These are phyloP conservation scores for Carcinoscorpius rotundicauda DNA, from an alignment of 1,140 invertebrate genomes.

Conservation along the genomic window DNA sequence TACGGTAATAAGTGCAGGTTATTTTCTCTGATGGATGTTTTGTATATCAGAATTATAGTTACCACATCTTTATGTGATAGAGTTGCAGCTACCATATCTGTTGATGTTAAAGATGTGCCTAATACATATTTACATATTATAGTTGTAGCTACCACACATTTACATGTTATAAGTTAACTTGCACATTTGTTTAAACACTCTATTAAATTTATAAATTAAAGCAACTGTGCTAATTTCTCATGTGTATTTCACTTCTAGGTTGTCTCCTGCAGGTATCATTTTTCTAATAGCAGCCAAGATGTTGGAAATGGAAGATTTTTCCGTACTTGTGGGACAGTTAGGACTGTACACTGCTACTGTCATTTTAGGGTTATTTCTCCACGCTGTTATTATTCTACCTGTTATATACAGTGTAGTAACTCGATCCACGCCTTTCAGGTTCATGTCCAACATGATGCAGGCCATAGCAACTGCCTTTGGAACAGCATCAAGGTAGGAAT, in stretches of 20 bases:
- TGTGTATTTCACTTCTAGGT: conserved; percentile 41
- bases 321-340: conserved; percentile 64
- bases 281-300: conserved; percentile 84
- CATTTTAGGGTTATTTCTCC: conserved; percentile 70
- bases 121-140: too few species aligned
- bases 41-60: too few species aligned
- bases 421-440: conserved; percentile 62
- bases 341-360: conserved; percentile 88
- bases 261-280: conserved; percentile 81
- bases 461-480: conserved; percentile 85
- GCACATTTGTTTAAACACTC: too few species aligned
- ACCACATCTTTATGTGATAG: too few species aligned
- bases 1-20: too few species aligned
- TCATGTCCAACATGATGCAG: conserved; percentile 69
- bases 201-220: too few species aligned
- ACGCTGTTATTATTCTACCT: conserved; percentile 77
- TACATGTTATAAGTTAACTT: too few species aligned
- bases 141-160: too few species aligned
- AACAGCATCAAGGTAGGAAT: conserved; percentile 68
- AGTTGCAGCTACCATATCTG: too few species aligned
- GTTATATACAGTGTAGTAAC: conserved; percentile 66
- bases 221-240: too few species aligned
- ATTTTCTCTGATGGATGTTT: too few species aligned
- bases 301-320: conserved; percentile 70
- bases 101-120: too few species aligned